Base-by-base conservation (phyloP, 2,113 vertebrate genomes). In the Cynoglossus semilaevis region DNA sequence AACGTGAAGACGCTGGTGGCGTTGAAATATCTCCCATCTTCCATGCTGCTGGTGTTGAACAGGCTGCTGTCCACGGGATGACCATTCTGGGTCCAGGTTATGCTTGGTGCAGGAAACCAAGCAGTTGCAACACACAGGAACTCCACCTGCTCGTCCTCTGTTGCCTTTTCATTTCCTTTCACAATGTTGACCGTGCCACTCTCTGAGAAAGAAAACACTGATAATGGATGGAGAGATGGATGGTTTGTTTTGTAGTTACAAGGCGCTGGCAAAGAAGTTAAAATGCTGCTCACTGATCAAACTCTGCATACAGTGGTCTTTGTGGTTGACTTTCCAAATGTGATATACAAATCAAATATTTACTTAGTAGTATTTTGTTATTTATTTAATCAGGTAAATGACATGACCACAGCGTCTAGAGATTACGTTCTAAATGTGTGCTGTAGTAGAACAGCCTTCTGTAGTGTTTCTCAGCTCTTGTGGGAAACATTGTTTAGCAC, bases 31-130 rank as follows among this genome's bases (percentile, higher is more conserved):
- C 19, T 43, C 0, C 84, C 83, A 0, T 77, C 48, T 17, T 29
- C 13, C 16, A 58, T 81, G 50, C 73, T 41, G 55, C 22, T 88
- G 71, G 35, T 92, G 76, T 82, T 84, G 76, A 88, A 92, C 15
- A 58, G 38, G 18, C 43, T 60, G 41, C 51, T 81, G 0, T 77
- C 77, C 8, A 88, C 78, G 0, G 48, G 2, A 15, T 76, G 58
- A 12, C 85, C 85, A 13, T 92, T 89, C 44, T 70, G 13, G 41
- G 80, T 84, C 96, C 96, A 97, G 58, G 63, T 80, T 45, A 98
- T 50, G 1, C 68, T 50, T 0, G 95, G 91, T 17, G 48, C 55
- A 0, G 93, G 93, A 51, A 61, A 87, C 95, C 96, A 97, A 67
- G 74, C 88, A 15, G 56, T 11, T 1, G 90, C 87, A 19, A 51